These are phyloP conservation scores for Zaprionus lineosus DNA, from an alignment of 2,888 invertebrate species.

Conservation along the genomic window DNA sequence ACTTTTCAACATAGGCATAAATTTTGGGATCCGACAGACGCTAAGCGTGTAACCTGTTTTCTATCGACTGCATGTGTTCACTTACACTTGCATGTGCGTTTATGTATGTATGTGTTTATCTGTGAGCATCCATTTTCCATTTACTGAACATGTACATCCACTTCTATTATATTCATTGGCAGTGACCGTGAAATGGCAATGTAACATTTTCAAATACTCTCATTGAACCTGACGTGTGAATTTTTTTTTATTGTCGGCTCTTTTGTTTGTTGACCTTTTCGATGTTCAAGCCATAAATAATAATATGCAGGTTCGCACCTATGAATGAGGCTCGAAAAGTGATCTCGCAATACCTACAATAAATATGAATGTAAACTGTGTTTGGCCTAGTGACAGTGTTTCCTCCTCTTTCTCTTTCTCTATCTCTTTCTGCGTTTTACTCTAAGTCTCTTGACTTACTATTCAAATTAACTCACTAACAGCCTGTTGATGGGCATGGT, in stretches of 20 bases:
- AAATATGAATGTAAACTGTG: no score
- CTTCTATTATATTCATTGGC: constrained; percentile 53
- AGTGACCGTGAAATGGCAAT: constrained; percentile 74
- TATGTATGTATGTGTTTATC: constrained; percentile 1
- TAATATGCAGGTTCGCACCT: constrained; percentile 6
- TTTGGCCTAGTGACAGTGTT: no score
- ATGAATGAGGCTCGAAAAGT: no score
- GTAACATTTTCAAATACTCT: constrained; percentile 45
- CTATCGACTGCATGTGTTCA: constrained; percentile 50
- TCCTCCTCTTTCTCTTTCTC: constrained; percentile 17
- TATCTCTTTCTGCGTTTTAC: no score
- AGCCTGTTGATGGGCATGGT: constrained; percentile 4
- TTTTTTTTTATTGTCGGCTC: constrained; percentile 49
- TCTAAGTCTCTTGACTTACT: no score
- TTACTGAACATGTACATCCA: constrained; percentile 13
- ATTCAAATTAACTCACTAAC: background rate
- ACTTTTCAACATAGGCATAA: constrained; percentile 48
- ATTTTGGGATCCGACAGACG: constrained; percentile 39
- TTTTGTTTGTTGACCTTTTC: constrained; percentile 70
- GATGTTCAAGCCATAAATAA: constrained; percentile 36
- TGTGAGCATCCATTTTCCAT: background rate
- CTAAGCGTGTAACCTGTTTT: constrained; percentile 66
- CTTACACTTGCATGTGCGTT: constrained; percentile 37
- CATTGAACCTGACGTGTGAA: constrained; percentile 52
- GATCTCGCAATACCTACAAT: no score